These are phyloP conservation scores for Taxidea taxus DNA, from an alignment of 2,113 vertebrate genomes.

Conservation along the genomic window DNA sequence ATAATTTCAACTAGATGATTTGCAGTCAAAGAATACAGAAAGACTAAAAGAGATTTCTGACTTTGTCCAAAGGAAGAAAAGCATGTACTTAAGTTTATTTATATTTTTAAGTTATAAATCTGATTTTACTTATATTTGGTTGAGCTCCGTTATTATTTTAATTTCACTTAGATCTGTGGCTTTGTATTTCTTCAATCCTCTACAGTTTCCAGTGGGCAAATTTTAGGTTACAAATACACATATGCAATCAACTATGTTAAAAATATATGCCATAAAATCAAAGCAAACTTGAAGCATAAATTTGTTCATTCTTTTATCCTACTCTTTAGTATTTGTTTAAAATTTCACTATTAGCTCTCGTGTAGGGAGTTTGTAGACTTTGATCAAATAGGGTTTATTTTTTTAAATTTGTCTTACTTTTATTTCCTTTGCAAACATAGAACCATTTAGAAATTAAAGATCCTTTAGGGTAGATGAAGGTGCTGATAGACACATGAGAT, in stretches of 20 bases:
- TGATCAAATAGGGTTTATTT: neutral
- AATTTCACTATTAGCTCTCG: neutral
- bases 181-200: constrained; percentile 5
- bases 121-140: neutral
- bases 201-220: neutral
- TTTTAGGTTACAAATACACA: constrained; percentile 23
- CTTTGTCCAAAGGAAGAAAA: neutral
- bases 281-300: neutral
- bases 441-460: constrained; percentile 6
- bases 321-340: neutral
- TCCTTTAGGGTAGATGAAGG: neutral
- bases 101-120: constrained; percentile 1
- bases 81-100: neutral
- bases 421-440: neutral
- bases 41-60: neutral
- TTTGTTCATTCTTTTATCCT: neutral
- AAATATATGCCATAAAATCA: constrained; percentile 21
- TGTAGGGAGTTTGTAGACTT: neutral
- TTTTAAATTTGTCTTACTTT: neutral
- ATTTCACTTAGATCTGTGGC: neutral
- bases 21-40: neutral
- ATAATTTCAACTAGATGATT: neutral
- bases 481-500: neutral
- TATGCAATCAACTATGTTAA: neutral
- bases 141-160: neutral